Evolutionary conservation across 2,888 invertebrate genomes (phyloP).

Genomic region (Ctenicera cuprea): DNA sequence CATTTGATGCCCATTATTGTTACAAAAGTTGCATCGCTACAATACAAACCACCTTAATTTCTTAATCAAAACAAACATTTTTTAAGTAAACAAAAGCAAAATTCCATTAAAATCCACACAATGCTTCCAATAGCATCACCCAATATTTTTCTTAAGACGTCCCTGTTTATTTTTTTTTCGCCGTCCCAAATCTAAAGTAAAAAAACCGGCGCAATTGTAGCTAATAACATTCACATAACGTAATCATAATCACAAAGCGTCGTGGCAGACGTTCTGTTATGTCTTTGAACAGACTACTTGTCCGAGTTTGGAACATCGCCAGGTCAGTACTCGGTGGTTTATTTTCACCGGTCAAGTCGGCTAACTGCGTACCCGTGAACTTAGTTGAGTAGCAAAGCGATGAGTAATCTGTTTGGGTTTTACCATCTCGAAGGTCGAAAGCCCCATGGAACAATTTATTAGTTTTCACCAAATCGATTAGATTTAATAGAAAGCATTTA

Average conservation of each 20-base stretch:
- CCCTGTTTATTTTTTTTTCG: background rate
- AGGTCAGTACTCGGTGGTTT: conserved; percentile 22
- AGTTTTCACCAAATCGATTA: no score
- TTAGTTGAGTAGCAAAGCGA: background rate
- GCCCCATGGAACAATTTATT: background rate
- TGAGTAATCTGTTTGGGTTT: conserved; percentile 36
- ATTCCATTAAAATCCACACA: no score
- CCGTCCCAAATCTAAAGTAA: background rate
- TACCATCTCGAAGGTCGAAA: background rate
- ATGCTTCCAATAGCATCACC: no score
- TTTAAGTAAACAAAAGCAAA: no score
- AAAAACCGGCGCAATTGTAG: background rate
- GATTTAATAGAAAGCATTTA: no score
- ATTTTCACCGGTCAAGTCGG: conserved; percentile 14
- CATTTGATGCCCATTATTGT: no score
- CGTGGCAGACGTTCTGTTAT: conserved; percentile 18
- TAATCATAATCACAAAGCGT: conserved; percentile 1
- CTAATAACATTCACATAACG: background rate
- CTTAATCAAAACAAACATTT: no score
- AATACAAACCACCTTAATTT: no score
- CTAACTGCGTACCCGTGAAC: background rate
- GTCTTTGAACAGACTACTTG: conserved; percentile 6
- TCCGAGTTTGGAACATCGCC: conserved; percentile 12
- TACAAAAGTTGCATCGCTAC: no score
- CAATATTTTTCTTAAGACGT: no score